Conservation (phyloP, 2,888 invertebrate genomes). For the Reticulitermes lucifugus region DNA sequence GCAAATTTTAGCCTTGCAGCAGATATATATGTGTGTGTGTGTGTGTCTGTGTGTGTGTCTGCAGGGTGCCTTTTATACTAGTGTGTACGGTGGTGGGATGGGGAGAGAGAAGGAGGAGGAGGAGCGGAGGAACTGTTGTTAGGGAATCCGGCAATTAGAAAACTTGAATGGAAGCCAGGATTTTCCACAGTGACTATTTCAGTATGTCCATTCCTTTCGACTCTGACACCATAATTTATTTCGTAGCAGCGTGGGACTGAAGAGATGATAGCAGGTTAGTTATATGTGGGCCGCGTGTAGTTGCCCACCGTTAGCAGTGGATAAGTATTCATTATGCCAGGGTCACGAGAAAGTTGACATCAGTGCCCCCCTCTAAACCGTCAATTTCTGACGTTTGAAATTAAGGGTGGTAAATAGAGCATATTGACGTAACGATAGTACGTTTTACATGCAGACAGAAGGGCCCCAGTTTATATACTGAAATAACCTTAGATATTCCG, state of each 20-base stretch:
- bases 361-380: too few species aligned
- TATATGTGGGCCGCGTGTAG: neutral
- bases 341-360: too few species aligned
- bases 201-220: neutral
- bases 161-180: neutral
- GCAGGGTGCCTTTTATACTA: neutral
- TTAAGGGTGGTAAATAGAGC: too few species aligned
- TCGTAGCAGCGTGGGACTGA: neutral
- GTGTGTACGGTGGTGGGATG: neutral
- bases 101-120: too few species aligned
- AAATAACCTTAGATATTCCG: too few species aligned
- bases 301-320: too few species aligned
- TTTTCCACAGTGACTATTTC: neutral
- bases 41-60: neutral
- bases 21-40: neutral
- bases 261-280: neutral
- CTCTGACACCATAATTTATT: neutral
- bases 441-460: too few species aligned
- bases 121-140: too few species aligned
- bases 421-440: too few species aligned
- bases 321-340: too few species aligned
- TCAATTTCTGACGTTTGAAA: too few species aligned
- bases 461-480: too few species aligned
- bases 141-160: neutral
- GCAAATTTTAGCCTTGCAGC: neutral